Base-by-base conservation (phyloP, 2,888 invertebrate species). In the Papilio protenor region DNA sequence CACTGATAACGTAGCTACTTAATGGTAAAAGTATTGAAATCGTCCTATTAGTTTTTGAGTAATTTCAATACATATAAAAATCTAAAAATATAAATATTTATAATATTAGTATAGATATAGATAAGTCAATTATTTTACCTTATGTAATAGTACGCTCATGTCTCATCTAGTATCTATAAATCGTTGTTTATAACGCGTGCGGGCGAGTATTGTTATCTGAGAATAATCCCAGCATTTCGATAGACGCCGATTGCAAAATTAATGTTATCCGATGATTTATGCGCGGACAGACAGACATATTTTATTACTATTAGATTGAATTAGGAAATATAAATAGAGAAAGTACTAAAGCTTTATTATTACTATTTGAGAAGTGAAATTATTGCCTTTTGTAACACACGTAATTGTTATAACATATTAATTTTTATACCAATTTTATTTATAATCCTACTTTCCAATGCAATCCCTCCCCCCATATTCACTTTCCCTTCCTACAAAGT, bases 221-320 rank as follows among this genome's bases (percentile, higher is more conserved):
- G 33, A 71, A 40, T 66, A 66, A 66, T 45, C 76, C 72, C 55
- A 64, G 55, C 55, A 40, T 71, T 70, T 70, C 61, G 77, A 64
- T 78, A 55, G 52, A 52, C 59, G 59, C 16, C 47, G 74, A 71
- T 71, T 75, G 77, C 71, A 40, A 70, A 71, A 70, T 71, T 33
- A 21, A 71, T 75, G 74, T 55, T 74, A 59, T 47, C 61, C 40
- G 40, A 12, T 18, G 71, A 78, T 75, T 78, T 75, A 71, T 75
- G 69, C 6, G 18, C 40, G 33, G 59, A 74, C 70, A 52, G 77
- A 66, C 66, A 16, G 61, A 59, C 66, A 23, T 77, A 40, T 75
- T 78, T 75, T 78, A 77, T 74, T 59, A 61, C 70, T 27, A 2
- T 33, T 3, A 21, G 14, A 16, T 45, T 69, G 57, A 55, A 73